Base-by-base conservation (phyloP, 2,113 vertebrate genomes). In the Sebastes fasciatus region DNA sequence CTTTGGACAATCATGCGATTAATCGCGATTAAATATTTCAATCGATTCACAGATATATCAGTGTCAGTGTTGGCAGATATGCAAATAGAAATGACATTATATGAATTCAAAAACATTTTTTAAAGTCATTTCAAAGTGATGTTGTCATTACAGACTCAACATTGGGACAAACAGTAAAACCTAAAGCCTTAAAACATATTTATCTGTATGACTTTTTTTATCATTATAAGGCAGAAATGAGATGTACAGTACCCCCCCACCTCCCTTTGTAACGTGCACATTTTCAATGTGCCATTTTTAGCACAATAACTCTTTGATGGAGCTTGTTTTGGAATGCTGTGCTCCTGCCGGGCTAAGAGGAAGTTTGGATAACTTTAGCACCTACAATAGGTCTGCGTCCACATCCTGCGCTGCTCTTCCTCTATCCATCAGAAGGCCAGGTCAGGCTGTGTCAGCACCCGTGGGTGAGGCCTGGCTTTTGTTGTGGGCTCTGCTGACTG, bases 371-470 rank as follows among this genome's bases (percentile, higher is more conserved):
- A 79, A 90, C 52, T 80, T 82, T 8, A 84, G 49, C 71, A 26
- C 45, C 63, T 82, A 88, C 90, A 87, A 82, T 85, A 74, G 74
- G 62, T 43, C 79, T 60, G 78, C 70, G 9, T 86, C 68, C 82
- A 85, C 85, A 79, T 92, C 89, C 92, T 89, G 82, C 64, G 21
- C 57, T 51, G 69, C 71, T 84, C 62, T 83, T 88, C 79, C 83
- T 72, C 70, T 80, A 23, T 85, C 61, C 10, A 54, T 62, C 68
- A 82, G 58, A 81, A 49, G 82, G 83, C 72, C 80, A 58, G 72
- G 61, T 78, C 85, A 73, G 80, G 85, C 89, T 89, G 87, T 71
- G 88, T 92, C 90, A 91, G 90, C 92, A 91, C 63, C 62, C 63
- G 5, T 21, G 74, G 55, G 71, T 42, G 63, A 77, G 86, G 75